Evolutionary conservation across 2,797 vertebrate species (phyloP).

Genomic region (Holocentrus rufus): DNA sequence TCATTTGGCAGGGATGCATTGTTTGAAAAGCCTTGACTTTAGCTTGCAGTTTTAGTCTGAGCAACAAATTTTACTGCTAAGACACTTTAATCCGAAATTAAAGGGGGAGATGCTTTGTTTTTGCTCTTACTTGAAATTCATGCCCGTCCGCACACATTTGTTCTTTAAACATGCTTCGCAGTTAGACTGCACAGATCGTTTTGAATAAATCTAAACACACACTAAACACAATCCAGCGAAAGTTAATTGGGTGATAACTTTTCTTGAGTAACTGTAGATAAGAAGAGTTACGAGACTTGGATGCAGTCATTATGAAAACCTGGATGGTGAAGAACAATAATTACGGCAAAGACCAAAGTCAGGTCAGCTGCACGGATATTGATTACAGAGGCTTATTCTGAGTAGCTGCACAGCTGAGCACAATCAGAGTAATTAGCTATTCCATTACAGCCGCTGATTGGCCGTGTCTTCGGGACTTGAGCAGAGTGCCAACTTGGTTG

Average conservation of each 20-base stretch:
- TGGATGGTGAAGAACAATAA: conserved; percentile 42
- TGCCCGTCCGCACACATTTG: no score
- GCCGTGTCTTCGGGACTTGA: conserved; percentile 41
- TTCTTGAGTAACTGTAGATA: background rate
- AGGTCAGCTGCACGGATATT: conserved; percentile 58
- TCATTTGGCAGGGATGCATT: background rate
- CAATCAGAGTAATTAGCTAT: conserved; percentile 65
- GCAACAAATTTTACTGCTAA: conserved; percentile 17
- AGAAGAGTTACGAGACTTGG: conserved; percentile 3
- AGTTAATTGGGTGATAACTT: background rate
- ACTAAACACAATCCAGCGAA: background rate
- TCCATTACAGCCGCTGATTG: conserved; percentile 58
- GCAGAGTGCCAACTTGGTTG: conserved; percentile 19
- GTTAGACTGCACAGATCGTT: no score
- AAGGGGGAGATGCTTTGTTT: background rate
- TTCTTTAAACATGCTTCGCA: no score
- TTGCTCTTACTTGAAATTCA: background rate
- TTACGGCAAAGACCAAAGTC: conserved; percentile 18
- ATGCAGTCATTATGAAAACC: conserved; percentile 29
- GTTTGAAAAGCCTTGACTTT: conserved; percentile 27
- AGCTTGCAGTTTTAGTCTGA: conserved; percentile 7
- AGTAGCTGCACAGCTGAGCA: conserved; percentile 57
- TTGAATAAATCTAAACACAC: background rate
- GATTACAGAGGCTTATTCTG: conserved; percentile 42
- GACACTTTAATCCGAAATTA: conserved; percentile 5